Conservation (phyloP, 2,113 vertebrate species). For the Bambusicola thoracicus region DNA sequence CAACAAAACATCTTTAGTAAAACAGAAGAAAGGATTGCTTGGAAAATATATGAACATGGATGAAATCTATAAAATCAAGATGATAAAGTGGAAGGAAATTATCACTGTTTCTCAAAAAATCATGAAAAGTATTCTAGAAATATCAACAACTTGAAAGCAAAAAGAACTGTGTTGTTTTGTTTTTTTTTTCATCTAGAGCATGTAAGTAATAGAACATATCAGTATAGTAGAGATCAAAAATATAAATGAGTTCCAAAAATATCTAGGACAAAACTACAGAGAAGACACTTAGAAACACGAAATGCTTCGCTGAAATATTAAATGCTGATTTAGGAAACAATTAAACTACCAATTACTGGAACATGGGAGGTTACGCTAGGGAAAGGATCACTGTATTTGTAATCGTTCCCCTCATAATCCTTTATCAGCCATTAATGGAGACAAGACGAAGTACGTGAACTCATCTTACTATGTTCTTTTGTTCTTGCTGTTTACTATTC, state of each 20-base stretch:
- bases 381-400: background rate
- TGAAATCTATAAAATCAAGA: background rate
- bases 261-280: background rate
- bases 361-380: background rate
- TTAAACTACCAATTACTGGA: background rate
- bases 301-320: background rate
- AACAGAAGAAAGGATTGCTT: background rate
- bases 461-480: background rate
- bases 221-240: background rate
- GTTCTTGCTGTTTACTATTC: background rate
- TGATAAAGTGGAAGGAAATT: background rate
- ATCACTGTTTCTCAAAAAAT: background rate
- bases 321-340: background rate
- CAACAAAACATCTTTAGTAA: background rate
- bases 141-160: background rate
- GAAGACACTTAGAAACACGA: background rate
- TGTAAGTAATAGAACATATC: background rate
- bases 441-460: background rate
- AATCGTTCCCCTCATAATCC: background rate
- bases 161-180: background rate
- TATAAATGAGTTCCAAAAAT: background rate
- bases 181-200: background rate
- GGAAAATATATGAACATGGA: background rate
- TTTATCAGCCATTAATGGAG: background rate
- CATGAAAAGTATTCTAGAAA: background rate